Conservation (phyloP, 2,113 vertebrate genomes). For the Odontophorus gujanensis region DNA sequence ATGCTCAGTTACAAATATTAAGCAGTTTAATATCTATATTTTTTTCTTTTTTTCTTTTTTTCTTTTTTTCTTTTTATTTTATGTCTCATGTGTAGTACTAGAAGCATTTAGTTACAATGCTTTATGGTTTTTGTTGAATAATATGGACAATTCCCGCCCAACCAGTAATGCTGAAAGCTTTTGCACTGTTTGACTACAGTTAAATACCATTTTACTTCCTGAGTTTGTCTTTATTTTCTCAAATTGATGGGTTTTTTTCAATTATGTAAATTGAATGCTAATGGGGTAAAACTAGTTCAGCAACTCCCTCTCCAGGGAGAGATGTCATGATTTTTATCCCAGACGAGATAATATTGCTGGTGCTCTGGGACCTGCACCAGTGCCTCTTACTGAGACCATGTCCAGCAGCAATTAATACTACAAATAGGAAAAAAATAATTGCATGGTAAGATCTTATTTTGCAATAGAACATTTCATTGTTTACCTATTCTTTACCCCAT, state of each 20-base stretch:
- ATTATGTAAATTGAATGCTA: not conserved
- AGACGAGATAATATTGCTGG: fast-evolving
- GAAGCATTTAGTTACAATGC: fast-evolving
- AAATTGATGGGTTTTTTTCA: not conserved
- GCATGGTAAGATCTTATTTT: not conserved
- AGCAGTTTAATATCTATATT: too few relatives aligned
- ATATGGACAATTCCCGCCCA: not conserved
- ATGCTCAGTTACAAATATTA: not conserved
- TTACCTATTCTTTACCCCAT: not conserved
- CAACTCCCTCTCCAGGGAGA: not conserved
- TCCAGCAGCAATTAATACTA: not conserved
- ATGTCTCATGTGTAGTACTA: not conserved
- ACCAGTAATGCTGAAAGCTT: not conserved
- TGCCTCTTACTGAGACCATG: not conserved
- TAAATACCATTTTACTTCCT: not conserved
- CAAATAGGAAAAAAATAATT: not conserved
- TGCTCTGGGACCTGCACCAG: not conserved
- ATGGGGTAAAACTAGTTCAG: not conserved
- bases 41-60: too few relatives aligned
- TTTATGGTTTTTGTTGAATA: not conserved
- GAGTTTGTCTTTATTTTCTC: not conserved
- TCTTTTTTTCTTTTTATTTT: too few relatives aligned
- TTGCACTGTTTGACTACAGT: not conserved
- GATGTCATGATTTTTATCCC: not conserved
- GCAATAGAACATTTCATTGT: not conserved